Evolutionary conservation across 1,140 invertebrate genomes (phyloP).

Genomic region (Charaxes varanes): DNA sequence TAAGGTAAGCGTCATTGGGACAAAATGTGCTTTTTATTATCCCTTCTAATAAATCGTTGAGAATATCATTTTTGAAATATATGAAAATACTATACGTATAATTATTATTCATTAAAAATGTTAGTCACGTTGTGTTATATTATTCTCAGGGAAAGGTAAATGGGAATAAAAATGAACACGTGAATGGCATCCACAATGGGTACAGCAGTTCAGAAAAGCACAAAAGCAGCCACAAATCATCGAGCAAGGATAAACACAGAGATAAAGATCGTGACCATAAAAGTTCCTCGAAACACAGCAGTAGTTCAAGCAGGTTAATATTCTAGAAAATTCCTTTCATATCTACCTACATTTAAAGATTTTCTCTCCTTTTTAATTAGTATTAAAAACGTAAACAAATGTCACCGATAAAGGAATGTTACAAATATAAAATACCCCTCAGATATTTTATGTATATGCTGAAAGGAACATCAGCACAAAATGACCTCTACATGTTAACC

Average conservation of each 20-base stretch:
- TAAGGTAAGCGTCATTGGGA: constrained; percentile 34
- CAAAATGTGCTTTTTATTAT: no score
- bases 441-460: no score
- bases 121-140: constrained; percentile 1
- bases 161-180: constrained; percentile 73
- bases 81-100: no score
- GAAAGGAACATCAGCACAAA: no score
- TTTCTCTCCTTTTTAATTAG: no score
- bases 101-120: constrained; percentile 8
- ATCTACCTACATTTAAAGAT: constrained; percentile 3
- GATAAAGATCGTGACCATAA: constrained; percentile 79
- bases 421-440: no score
- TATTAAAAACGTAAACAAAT: no score
- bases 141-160: constrained; percentile 65
- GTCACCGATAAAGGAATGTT: no score
- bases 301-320: constrained; percentile 64
- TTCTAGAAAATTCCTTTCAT: constrained; percentile 51
- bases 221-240: constrained; percentile 80
- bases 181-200: constrained; percentile 83
- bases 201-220: constrained; percentile 77
- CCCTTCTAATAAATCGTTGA: no score
- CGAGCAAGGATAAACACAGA: constrained; percentile 80
- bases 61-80: no score
- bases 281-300: constrained; percentile 64
- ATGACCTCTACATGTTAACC: no score